These are phyloP conservation scores for Lepeophtheirus salmonis DNA, from an alignment of 1,140 invertebrate species.

Conservation along the genomic window DNA sequence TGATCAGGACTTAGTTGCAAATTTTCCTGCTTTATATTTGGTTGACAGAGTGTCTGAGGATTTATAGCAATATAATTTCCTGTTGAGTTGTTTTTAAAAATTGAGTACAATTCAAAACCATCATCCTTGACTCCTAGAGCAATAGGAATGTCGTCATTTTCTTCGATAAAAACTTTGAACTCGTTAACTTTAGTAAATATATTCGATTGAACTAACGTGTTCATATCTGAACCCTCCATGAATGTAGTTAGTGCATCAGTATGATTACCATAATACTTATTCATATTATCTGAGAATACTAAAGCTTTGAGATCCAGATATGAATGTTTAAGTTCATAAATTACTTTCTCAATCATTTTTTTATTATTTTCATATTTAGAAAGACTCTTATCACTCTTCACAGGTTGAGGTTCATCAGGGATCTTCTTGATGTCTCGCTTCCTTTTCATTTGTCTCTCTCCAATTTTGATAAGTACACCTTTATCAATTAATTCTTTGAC, in stretches of 20 bases:
- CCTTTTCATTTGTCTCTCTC: neutral
- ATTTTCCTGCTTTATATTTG: neutral
- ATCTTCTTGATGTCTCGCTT: neutral
- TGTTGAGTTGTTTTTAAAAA: neutral
- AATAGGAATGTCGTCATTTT: too few relatives aligned
- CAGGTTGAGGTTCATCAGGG: neutral
- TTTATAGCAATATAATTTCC: neutral
- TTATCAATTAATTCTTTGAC: neutral
- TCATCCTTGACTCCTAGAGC: too few relatives aligned
- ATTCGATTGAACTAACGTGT: neutral
- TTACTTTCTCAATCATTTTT: neutral
- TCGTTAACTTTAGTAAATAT: neutral
- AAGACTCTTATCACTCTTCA: neutral
- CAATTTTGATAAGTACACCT: neutral
- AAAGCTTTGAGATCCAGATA: neutral
- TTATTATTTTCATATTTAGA: too few relatives aligned
- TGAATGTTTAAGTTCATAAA: neutral
- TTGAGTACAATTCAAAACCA: neutral
- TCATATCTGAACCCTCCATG: neutral
- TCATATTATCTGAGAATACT: neutral
- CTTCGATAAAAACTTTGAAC: neutral
- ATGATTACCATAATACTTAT: neutral
- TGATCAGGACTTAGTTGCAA: neutral
- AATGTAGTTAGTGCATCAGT: neutral
- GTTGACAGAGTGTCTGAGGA: neutral